phyloP scores from a whole-genome alignment of 1,140 invertebrate species.

The Glomeris maerens region DNA sequence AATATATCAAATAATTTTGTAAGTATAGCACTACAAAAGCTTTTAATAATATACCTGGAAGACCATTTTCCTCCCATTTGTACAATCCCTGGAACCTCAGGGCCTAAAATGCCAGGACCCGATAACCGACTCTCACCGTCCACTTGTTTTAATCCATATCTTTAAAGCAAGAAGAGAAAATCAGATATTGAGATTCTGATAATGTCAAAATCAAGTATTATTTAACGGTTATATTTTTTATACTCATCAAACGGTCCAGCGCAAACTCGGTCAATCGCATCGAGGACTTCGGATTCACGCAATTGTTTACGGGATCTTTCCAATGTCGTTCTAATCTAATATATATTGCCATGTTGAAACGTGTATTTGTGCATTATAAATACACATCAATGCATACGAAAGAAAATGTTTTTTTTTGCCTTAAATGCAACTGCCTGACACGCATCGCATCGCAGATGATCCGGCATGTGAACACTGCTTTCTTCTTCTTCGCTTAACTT shows the following conservation, averaged over 20 bases:
- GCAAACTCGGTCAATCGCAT: constrained; percentile 11
- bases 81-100: constrained; percentile 28
- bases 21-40: too few relatives aligned
- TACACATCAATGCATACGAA: constrained; percentile 3
- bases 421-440: constrained; percentile 25
- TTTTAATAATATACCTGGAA: constrained; percentile 23
- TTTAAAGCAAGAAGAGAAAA: constrained; percentile 15
- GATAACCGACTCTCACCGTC: constrained; percentile 24
- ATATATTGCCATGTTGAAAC: constrained; percentile 6
- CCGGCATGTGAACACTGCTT: constrained; percentile 25
- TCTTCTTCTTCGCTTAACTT: constrained; percentile 26
- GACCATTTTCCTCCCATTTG: constrained; percentile 31
- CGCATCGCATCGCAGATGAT: constrained; percentile 28
- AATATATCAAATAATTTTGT: too few relatives aligned
- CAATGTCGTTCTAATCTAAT: constrained; percentile 10
- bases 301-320: constrained; percentile 9
- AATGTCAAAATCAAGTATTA: background rate
- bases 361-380: constrained; percentile 8
- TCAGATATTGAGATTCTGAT: background rate
- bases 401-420: constrained; percentile 16
- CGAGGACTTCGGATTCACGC: constrained; percentile 8
- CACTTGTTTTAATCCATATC: constrained; percentile 29
- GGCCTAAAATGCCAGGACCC: constrained; percentile 26
- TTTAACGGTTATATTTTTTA: background rate
- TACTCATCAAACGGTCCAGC: background rate